Evolutionary conservation across 1,140 invertebrate genomes (phyloP).

Genomic region (Heliconius himera): DNA sequence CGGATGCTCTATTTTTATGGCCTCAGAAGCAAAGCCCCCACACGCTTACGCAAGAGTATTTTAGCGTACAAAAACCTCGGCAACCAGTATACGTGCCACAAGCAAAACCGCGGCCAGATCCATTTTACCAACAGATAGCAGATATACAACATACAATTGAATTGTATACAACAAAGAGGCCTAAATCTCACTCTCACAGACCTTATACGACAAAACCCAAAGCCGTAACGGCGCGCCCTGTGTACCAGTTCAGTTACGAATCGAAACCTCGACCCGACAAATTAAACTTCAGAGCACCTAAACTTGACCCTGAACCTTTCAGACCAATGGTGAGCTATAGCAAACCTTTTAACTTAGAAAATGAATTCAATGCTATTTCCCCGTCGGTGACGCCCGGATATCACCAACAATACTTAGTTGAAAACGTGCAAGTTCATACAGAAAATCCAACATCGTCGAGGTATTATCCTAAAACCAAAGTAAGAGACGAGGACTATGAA

Average conservation of each 20-base stretch:
- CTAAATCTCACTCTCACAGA: conserved; percentile 71
- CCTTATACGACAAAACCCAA: conserved; percentile 69
- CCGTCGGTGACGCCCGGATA: conserved; percentile 65
- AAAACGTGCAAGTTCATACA: conserved; percentile 72
- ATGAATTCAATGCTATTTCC: conserved; percentile 80
- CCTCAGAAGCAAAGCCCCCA: conserved; percentile 80
- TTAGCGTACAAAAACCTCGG: conserved; percentile 76
- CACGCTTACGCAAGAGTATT: conserved; percentile 78
- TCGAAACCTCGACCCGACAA: conserved; percentile 69
- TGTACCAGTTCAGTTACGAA: conserved; percentile 78
- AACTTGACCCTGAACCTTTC: conserved; percentile 83
- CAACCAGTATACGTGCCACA: conserved; percentile 69
- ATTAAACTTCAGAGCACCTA: conserved; percentile 77
- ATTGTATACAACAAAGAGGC: conserved; percentile 78
- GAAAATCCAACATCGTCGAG: conserved; percentile 72
- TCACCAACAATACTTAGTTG: conserved; percentile 72
- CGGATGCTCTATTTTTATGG: conserved; percentile 73
- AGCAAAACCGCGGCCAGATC: conserved; percentile 67
- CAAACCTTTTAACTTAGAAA: conserved; percentile 81
- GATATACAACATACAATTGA: conserved; percentile 82
- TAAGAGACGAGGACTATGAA: conserved; percentile 71
- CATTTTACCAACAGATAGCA: conserved; percentile 81
- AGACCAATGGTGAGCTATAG: conserved; percentile 85
- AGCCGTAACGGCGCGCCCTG: conserved; percentile 64
- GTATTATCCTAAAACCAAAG: conserved; percentile 73